Evolutionary conservation across 2,797 vertebrate species (phyloP).

Genomic region (Falco rusticolus): DNA sequence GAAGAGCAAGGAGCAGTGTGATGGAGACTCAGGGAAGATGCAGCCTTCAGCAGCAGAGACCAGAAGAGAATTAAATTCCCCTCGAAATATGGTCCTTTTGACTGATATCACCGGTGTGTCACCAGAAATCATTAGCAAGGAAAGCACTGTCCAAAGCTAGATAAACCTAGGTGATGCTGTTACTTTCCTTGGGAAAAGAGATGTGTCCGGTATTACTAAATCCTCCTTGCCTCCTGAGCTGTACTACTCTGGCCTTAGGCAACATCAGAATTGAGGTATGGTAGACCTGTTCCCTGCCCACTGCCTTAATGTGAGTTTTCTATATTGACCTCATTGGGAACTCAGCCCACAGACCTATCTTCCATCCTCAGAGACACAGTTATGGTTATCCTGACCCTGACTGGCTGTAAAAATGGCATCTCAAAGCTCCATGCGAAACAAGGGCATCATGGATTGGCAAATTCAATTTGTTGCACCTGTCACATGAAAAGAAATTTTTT

Average conservation of each 20-base stretch:
- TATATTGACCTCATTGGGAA: neutral
- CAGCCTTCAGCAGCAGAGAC: neutral
- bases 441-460: neutral
- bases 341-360: neutral
- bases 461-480: neutral
- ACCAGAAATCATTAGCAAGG: neutral
- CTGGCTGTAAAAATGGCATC: neutral
- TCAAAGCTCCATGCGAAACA: neutral
- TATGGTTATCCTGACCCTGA: neutral
- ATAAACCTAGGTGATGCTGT: neutral
- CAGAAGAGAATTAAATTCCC: neutral
- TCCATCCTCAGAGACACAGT: neutral
- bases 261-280: neutral
- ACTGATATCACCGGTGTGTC: neutral
- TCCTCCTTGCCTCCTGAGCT: neutral
- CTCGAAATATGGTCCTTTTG: neutral
- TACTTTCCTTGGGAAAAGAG: neutral
- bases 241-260: neutral
- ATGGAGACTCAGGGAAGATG: neutral
- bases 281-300: neutral
- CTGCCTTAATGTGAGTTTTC: neutral
- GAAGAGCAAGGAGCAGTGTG: neutral
- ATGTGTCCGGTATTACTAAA: neutral
- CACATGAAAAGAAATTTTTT: neutral
- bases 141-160: neutral